phyloP scores from a whole-genome alignment of 2,888 invertebrate species.

The Coleophora flavipennella region DNA sequence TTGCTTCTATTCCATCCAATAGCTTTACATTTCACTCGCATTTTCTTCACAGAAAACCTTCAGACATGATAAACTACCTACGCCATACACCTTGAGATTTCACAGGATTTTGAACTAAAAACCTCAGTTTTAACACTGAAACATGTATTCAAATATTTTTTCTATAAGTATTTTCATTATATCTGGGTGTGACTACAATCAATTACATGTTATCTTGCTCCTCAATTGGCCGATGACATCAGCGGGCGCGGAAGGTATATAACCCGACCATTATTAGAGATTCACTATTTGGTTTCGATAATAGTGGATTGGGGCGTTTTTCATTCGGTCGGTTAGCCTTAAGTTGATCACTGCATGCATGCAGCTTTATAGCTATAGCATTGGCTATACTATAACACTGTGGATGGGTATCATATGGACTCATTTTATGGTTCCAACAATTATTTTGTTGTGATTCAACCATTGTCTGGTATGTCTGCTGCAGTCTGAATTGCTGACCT shows the following conservation, averaged over 20 bases:
- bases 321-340: conserved; percentile 14
- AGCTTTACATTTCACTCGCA: no score
- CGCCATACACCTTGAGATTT: no score
- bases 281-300: not conserved
- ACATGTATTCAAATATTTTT: no score
- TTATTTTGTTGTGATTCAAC: not conserved
- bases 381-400: not conserved
- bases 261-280: conserved; percentile 33
- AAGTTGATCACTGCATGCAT: conserved; percentile 10
- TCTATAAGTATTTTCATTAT: not conserved
- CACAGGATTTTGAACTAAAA: no score
- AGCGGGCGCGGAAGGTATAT: conserved; percentile 39
- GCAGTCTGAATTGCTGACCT: not conserved
- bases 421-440: not conserved
- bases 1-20: no score
- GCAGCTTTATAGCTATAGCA: no score
- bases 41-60: no score
- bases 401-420: conserved; percentile 1
- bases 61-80: no score
- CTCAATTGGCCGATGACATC: conserved; percentile 55
- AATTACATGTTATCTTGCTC: conserved; percentile 49
- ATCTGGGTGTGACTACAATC: conserved; percentile 56
- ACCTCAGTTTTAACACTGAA: no score
- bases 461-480: not conserved
- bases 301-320: conserved; percentile 8